Percentiles rank a stretch among this genome's conserved stretches.
These are phyloP conservation scores for Acomys russatus DNA, from an alignment of 2,797 vertebrate species.

Conservation along the genomic window DNA sequence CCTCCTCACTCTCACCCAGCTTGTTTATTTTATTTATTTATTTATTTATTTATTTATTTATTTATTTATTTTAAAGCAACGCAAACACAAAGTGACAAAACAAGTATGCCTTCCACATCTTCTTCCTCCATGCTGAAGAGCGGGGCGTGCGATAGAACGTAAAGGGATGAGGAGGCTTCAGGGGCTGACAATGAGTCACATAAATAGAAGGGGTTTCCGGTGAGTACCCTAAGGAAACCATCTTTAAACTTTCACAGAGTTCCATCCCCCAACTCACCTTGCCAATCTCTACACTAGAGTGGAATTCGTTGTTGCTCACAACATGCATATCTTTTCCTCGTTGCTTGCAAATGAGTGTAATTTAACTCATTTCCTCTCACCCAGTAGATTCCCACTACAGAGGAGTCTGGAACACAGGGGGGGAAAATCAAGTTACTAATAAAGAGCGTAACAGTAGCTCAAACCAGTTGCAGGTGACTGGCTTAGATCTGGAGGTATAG, in stretches of 20 bases:
- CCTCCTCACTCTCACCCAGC: not conserved
- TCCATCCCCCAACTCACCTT: not conserved
- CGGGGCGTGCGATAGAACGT: not conserved
- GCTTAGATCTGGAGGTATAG: not conserved
- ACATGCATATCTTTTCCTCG: conserved; percentile 35
- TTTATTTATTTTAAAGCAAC: not conserved
- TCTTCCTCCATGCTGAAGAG: not conserved
- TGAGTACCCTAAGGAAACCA: conserved; percentile 66
- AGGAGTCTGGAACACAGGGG: not conserved
- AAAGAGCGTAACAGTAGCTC: not conserved
- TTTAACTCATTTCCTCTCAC: conserved; percentile 57
- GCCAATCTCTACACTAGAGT: not conserved
- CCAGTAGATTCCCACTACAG: not conserved
- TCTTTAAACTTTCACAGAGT: conserved; percentile 45
- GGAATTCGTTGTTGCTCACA: conserved; percentile 16
- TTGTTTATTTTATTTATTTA: not conserved
- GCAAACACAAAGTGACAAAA: not conserved
- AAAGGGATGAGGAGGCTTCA: not conserved
- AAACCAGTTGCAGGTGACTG: conserved; percentile 6
- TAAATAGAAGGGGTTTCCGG: conserved; percentile 26
- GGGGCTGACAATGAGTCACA: not conserved
- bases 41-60: too few species aligned
- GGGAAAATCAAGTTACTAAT: conserved; percentile 18
- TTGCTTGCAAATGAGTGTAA: conserved; percentile 56
- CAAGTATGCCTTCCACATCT: not conserved